Base-by-base conservation (phyloP, 2,113 vertebrate species). In the Gobiocypris rarus region DNA sequence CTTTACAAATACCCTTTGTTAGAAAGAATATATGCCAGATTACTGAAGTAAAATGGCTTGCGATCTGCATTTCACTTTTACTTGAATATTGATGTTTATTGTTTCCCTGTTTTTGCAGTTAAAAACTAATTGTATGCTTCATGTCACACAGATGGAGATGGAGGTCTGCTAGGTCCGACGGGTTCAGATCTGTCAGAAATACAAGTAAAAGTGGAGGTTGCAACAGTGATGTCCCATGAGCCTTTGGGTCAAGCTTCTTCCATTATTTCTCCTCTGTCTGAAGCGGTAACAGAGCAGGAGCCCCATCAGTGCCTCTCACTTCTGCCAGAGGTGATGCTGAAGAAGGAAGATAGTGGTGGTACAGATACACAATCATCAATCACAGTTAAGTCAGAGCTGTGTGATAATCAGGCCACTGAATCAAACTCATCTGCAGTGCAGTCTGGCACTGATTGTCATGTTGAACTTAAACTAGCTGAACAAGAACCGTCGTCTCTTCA, bases 161-260 rank as follows among this genome's bases (percentile, higher is more conserved):
- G 34, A 77, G 11, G 58, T 34, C 71, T 52, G 50, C 82, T 74
- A 52, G 59, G 19, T 31, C 6, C 14, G 10, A 26, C 56, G 48
- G 41, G 31, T 24, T 58, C 69, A 54, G 70, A 84, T 5, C 48
- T 52, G 13, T 79, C 81, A 15, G 10, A 80, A 65, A 79, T 84
- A 19, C 69, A 50, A 48, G 48, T 81, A 13, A 81, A 84, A 26
- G 17, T 84, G 70, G 82, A 86, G 34, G 14, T 84, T 3, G 76
- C 86, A 3, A 50, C 34, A 28, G 58, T 67, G 24, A 19, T 80
- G 48, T 70, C 52, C 1, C 34, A n/a, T 41, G 70, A 84, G 28
- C 69, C 82, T 69, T 43, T 26, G 13, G 50, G 24, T 59, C 58
- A 81, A 22, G 24, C 59, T 14, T 43, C 22, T 11, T n/a, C 56